These are phyloP conservation scores for Leptura quadrifasciata DNA, from an alignment of 2,888 invertebrate species.

Conservation along the genomic window DNA sequence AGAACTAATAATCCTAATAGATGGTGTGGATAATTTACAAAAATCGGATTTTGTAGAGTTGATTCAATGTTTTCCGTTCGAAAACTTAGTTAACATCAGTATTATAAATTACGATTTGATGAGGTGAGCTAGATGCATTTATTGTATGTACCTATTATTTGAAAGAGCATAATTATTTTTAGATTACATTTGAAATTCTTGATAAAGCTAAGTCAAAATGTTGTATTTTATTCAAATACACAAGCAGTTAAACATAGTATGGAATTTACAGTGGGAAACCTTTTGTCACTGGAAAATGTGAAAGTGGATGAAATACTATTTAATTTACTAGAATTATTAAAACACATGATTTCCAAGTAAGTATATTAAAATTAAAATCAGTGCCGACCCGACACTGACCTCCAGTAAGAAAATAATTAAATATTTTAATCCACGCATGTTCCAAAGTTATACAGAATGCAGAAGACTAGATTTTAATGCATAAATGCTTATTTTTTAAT, in stretches of 20 bases:
- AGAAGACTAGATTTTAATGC: too few species aligned
- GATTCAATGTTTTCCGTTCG: constrained; percentile 46
- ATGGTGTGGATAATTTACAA: constrained; percentile 21
- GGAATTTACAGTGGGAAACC: constrained; percentile 47
- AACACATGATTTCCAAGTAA: constrained; percentile 48
- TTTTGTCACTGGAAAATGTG: constrained; percentile 43
- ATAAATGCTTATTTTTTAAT: too few species aligned
- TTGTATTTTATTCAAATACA: constrained; percentile 48
- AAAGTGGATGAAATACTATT: constrained; percentile 44
- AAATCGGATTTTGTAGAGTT: constrained; percentile 35
- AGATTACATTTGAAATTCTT: constrained; percentile 47
- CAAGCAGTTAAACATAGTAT: constrained; percentile 43
- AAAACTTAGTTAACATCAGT: constrained; percentile 48
- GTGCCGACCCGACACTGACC: too few species aligned
- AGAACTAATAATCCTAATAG: constrained; percentile 27
- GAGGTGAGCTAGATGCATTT: constrained; percentile 40
- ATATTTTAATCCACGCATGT: too few species aligned
- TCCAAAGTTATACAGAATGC: too few species aligned
- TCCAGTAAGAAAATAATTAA: too few species aligned
- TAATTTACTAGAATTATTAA: constrained; percentile 46
- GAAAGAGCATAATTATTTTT: constrained; percentile 37
- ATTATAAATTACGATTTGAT: constrained; percentile 44
- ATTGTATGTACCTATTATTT: background rate
- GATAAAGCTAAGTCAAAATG: constrained; percentile 45
- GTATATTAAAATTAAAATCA: constrained; percentile 18